Evolutionary conservation across 2,888 invertebrate species (phyloP).

Genomic region (Choristoneura rosaceana): DNA sequence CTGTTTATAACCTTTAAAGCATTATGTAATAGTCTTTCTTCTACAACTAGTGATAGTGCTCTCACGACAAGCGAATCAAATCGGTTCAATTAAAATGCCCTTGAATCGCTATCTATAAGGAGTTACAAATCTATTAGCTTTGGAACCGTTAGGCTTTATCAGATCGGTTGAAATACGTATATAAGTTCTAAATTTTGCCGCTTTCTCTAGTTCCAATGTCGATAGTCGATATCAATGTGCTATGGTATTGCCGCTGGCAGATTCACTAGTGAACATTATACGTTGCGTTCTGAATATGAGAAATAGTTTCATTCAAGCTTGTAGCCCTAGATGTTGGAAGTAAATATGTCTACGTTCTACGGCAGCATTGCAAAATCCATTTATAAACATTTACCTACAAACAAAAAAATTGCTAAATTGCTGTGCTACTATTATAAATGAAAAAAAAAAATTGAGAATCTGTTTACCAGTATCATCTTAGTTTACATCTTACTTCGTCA

Average conservation of each 20-base stretch:
- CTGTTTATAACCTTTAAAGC: neutral
- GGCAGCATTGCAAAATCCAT: too few relatives aligned
- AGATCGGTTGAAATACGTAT: constrained; percentile 58
- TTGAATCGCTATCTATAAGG: constrained; percentile 25
- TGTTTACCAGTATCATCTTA: too few relatives aligned
- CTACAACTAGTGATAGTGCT: neutral
- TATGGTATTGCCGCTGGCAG: constrained; percentile 54
- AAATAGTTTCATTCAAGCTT: neutral
- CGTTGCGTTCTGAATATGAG: constrained; percentile 36
- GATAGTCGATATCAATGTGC: constrained; percentile 58
- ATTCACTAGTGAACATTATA: constrained; percentile 45
- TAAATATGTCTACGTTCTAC: too few relatives aligned
- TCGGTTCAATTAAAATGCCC: constrained; percentile 3
- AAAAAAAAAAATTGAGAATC: too few relatives aligned
- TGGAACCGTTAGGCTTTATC: constrained; percentile 60
- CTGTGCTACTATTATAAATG: too few relatives aligned
- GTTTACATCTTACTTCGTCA: too few relatives aligned
- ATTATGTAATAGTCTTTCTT: neutral
- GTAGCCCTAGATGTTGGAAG: neutral
- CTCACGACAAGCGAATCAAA: neutral
- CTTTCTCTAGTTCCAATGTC: constrained; percentile 61
- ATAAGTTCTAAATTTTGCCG: constrained; percentile 59
- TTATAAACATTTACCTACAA: too few relatives aligned
- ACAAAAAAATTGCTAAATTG: too few relatives aligned
- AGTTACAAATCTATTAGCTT: constrained; percentile 57